Evolutionary conservation across 2,888 invertebrate species (phyloP).

Genomic region (Hydraecia micacea): DNA sequence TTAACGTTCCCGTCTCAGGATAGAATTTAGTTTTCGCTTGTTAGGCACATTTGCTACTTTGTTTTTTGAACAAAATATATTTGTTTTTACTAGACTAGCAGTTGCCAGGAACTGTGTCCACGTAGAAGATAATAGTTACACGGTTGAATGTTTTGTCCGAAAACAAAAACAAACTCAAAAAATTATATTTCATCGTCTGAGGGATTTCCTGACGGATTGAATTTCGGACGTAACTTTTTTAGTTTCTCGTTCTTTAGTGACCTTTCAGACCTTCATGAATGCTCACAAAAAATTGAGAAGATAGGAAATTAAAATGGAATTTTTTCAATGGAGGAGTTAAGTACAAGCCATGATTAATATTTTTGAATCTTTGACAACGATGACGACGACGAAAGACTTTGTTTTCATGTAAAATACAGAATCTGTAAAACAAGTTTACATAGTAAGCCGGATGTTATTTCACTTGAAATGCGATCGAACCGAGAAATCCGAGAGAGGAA

Average conservation of each 20-base stretch:
- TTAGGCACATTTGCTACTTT: slow-evolving; percentile 42
- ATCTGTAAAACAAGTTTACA: slow-evolving; percentile 16
- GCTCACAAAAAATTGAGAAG: not conserved
- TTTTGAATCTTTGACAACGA: not conserved
- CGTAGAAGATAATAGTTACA: not conserved
- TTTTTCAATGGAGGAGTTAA: not conserved
- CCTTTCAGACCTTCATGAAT: not conserved
- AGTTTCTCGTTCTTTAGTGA: not conserved
- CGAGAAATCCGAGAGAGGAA: slow-evolving; percentile 55
- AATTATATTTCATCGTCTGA: not conserved
- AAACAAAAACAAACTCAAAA: not conserved
- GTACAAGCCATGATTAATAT: not conserved
- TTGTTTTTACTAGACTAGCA: slow-evolving; percentile 7
- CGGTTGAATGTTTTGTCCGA: not conserved
- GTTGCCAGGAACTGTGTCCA: not conserved
- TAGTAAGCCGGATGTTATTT: slow-evolving; percentile 50
- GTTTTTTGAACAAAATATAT: slow-evolving; percentile 31
- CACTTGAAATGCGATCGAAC: slow-evolving; percentile 52
- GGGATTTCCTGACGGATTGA: slow-evolving; percentile 1
- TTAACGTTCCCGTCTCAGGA: slow-evolving; percentile 36
- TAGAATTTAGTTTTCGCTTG: slow-evolving; percentile 45
- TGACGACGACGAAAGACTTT: too few relatives aligned
- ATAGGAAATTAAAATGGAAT: not conserved
- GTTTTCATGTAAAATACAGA: not conserved
- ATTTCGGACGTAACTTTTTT: slow-evolving; percentile 3